Base-by-base conservation (phyloP, 2,797 vertebrate genomes). In the Sphenopsis melanotis region DNA sequence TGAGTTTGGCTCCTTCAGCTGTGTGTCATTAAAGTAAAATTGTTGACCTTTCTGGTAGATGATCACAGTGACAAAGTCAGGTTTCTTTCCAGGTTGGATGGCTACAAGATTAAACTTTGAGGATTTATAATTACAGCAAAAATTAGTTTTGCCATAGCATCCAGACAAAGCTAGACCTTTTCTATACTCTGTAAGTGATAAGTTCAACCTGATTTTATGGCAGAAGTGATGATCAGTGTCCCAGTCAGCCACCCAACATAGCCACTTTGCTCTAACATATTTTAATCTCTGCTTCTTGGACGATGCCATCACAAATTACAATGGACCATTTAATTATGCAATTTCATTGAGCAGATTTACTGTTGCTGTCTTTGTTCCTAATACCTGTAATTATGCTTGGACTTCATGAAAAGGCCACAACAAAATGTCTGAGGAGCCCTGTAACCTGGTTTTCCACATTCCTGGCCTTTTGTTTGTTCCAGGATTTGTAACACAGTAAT, bases 381-480 rank as follows among this genome's bases (percentile, higher is more conserved):
- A 93, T 92, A 83, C 60, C 71, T 89, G n/a, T 78, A 89, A 95
- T 92, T 92, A 85, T 74, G n/a, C 53, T 90, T 79, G 49, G 46
- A 71, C 52, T 87, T 92, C 86, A 95, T 89, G 68, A 94, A 87
- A 95, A 89, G 64, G 52, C 68, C 55, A 34, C 36, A 66, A n/a
- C 29, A 92, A 90, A 94, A 93, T 78, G 53, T 84, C 64, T 74
- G n/a, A 71, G 77, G 34, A 90, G 49, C 16, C 34, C 46, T 63
- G 10, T 41, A 93, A 84, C 81, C 68, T 90, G 90, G 16, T 77
- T 94, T 93, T 94, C 75, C 64, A 90, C 94, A 94, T 96, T 93
- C 94, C 75, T 85, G 41, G 68, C 56, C 65, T 70, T 95, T 90
- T 95, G 83, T 95, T 94, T 94, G 34, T 87, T 90, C 60, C 56